Base-by-base conservation (phyloP, 2,888 invertebrate genomes). In the Polietes domitor region DNA sequence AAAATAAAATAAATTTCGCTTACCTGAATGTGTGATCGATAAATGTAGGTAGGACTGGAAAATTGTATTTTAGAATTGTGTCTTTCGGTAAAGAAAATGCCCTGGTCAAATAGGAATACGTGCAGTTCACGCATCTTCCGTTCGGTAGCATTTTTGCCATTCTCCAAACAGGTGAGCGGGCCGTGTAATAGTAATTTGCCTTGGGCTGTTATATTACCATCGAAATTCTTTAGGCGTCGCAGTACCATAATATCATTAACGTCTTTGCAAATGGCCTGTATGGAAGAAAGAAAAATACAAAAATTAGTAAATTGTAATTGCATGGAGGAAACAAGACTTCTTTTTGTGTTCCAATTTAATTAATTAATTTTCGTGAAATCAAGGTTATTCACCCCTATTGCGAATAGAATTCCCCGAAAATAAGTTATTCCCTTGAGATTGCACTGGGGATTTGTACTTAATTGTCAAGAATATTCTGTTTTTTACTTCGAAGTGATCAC, bases 241-340 rank as follows among this genome's bases (percentile, higher is more conserved):
- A 99, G 97, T 91, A 98, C 97, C 99, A 99, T 99, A 98, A 99
- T 99, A 92, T 99, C 98, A 92, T 99, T 98, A 87, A 99, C 99
- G 86, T 97, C 96, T 93, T 99, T 98, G 55, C 99, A 99, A 86
- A 99, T 98, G 87, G 88, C 87, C 91, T 91, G 43, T n/a, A n/a
- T 21, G 77, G 61, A 81, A 24, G 15, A 61, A 37, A 37, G 9
- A 37, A 12, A 7, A 37, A 37, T 37, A n/a, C n/a, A 1, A 37
- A 9, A 10, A 68, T 24, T 41, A 19, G 32, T 58, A 19, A 26
- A 21, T n/a, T 26, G 41, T 53, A 61, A n/a, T n/a, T n/a, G n/a
- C n/a, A n/a, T n/a, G n/a, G n/a, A n/a, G n/a, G n/a, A n/a, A n/a
- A n/a, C n/a, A n/a, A n/a, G n/a, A n/a, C n/a, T n/a, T n/a, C n/a